Evolutionary conservation across 2,888 invertebrate genomes (phyloP).

Genomic region (Hedya salicella): DNA sequence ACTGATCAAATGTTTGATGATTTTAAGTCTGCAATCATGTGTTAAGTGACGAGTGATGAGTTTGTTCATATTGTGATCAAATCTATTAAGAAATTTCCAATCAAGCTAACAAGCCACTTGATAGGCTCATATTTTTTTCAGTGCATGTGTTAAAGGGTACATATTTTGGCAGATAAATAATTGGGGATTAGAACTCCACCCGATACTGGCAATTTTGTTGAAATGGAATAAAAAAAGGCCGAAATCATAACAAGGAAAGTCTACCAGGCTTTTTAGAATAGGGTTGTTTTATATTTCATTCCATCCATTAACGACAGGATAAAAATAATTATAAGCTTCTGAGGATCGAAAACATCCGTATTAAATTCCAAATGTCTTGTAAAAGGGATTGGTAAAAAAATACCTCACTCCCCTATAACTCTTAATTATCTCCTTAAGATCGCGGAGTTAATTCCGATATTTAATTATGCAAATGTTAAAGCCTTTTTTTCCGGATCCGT

Average conservation of each 20-base stretch:
- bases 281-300: slow-evolving; percentile 56
- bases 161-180: slow-evolving; percentile 17
- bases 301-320: slow-evolving; percentile 65
- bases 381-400: slow-evolving; percentile 58
- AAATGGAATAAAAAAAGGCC: slow-evolving; percentile 12
- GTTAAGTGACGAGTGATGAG: too few relatives aligned
- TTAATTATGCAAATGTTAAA: slow-evolving; percentile 74
- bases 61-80: too few relatives aligned
- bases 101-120: too few relatives aligned
- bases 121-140: too few relatives aligned
- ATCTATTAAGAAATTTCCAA: too few relatives aligned
- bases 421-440: slow-evolving; percentile 68
- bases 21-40: too few relatives aligned
- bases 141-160: slow-evolving; percentile 2
- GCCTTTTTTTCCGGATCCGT: slow-evolving; percentile 60
- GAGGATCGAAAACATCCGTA: slow-evolving; percentile 59
- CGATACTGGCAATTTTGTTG: neutral
- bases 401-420: slow-evolving; percentile 61
- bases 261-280: slow-evolving; percentile 58
- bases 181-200: slow-evolving; percentile 26
- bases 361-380: slow-evolving; percentile 55
- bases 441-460: slow-evolving; percentile 69
- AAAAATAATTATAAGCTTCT: slow-evolving; percentile 60
- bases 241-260: slow-evolving; percentile 50
- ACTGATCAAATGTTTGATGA: too few relatives aligned